These are phyloP conservation scores for Corythaixoides concolor DNA, from an alignment of 2,113 vertebrate genomes.

Conservation along the genomic window DNA sequence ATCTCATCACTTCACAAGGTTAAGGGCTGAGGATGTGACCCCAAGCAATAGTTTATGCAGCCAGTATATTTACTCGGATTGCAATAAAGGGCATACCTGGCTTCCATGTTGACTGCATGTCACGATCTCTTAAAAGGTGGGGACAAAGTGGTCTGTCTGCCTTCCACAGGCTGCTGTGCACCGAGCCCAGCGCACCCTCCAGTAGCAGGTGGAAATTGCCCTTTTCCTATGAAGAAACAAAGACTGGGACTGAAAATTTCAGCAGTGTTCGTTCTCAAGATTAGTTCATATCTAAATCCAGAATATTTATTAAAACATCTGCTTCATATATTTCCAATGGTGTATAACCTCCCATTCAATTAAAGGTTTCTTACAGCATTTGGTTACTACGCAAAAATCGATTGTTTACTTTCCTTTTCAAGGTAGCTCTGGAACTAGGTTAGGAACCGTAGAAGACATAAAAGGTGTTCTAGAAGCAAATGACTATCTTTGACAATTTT, in stretches of 20 bases:
- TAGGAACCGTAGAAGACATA: not conserved
- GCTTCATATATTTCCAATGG: not conserved
- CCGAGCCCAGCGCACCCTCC: fast-evolving
- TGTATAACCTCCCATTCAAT: not conserved
- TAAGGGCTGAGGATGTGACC: not conserved
- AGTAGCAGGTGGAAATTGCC: not conserved
- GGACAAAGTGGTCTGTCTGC: not conserved
- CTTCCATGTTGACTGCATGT: fast-evolving
- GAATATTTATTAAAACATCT: not conserved
- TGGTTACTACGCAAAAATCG: not conserved
- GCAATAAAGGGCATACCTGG: fast-evolving
- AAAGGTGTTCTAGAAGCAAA: not conserved
- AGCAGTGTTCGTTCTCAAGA: not conserved
- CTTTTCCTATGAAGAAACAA: not conserved
- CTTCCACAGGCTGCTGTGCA: not conserved
- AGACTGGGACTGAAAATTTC: not conserved
- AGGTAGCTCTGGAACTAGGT: not conserved
- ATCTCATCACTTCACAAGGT: not conserved
- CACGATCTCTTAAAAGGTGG: not conserved
- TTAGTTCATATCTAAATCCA: not conserved
- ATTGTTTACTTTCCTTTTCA: not conserved
- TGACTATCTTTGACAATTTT: not conserved
- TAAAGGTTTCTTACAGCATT: not conserved
- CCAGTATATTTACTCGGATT: no score
- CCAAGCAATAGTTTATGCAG: not conserved